Evolutionary conservation across 2,888 invertebrate species (phyloP).

Genomic region (Tetheella fluctuosa): DNA sequence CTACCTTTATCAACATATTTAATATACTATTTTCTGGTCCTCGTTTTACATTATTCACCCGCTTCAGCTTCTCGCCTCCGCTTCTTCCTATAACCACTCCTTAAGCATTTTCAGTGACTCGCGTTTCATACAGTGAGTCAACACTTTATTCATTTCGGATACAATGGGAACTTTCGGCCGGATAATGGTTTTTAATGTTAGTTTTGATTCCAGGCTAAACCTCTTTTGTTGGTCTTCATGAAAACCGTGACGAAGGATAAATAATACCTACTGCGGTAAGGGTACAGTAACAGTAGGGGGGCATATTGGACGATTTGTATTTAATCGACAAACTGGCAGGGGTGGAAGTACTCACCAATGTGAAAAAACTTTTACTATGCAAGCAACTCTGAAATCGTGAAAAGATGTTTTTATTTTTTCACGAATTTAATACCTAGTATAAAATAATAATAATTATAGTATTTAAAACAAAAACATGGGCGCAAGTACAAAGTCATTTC

Average conservation of each 20-base stretch:
- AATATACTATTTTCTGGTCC: too few relatives aligned
- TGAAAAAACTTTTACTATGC: too few relatives aligned
- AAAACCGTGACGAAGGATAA: conserved; percentile 18
- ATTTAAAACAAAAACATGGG: too few relatives aligned
- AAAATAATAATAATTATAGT: too few relatives aligned
- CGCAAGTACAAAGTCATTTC: too few relatives aligned
- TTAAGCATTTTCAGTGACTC: conserved; percentile 50
- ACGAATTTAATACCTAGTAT: too few relatives aligned
- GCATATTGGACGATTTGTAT: background rate
- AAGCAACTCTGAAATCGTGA: too few relatives aligned
- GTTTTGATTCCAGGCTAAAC: conserved; percentile 51
- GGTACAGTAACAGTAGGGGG: background rate
- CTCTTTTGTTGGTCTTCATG: conserved; percentile 40
- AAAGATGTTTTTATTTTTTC: too few relatives aligned
- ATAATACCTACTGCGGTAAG: background rate
- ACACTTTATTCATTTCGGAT: conserved; percentile 46
- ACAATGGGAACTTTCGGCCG: conserved; percentile 55
- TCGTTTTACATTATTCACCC: background rate
- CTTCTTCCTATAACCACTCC: conserved; percentile 8
- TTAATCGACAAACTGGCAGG: too few relatives aligned
- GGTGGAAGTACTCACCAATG: too few relatives aligned
- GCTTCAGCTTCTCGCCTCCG: conserved; percentile 7
- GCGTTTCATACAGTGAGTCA: conserved; percentile 57
- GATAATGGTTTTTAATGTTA: conserved; percentile 58
- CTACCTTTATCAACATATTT: too few relatives aligned